Conservation (phyloP, 1,140 invertebrate species). For the Matsumurasca onukii region DNA sequence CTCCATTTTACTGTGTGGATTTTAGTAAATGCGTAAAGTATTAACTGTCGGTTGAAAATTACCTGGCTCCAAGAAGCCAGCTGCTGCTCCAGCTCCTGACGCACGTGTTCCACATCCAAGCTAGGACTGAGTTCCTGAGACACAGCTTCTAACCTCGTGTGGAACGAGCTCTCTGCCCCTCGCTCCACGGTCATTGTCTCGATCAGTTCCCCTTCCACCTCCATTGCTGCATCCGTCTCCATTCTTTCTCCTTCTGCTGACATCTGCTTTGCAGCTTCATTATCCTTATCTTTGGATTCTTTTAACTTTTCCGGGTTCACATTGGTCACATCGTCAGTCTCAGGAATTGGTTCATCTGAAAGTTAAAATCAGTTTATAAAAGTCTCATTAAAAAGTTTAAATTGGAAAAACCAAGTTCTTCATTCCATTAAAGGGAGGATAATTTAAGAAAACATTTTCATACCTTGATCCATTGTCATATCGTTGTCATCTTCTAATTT, state of each 20-base stretch:
- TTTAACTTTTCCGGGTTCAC: conserved; percentile 11
- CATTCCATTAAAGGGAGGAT: background rate
- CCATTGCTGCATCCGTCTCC: conserved; percentile 3
- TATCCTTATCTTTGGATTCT: background rate
- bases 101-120: conserved; percentile 44
- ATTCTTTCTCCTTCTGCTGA: conserved; percentile 4
- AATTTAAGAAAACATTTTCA: background rate
- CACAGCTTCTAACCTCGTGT: conserved; percentile 54
- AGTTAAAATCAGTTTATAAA: background rate
- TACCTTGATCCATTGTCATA: conserved; percentile 56
- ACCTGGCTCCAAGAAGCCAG: conserved; percentile 54
- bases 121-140: conserved; percentile 22
- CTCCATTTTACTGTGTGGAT: too few relatives aligned
- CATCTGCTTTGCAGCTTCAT: background rate
- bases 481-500: conserved; percentile 55
- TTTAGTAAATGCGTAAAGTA: too few relatives aligned
- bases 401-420: too few relatives aligned
- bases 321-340: background rate
- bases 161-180: conserved; percentile 67
- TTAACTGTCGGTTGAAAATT: too few relatives aligned
- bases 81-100: conserved; percentile 56
- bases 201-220: conserved; percentile 72
- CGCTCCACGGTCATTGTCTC: conserved; percentile 65
- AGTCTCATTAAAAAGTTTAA: background rate
- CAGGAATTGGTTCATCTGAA: background rate